phyloP scores from a whole-genome alignment of 64 coral and sea anemone genomes.

The Pachyseris speciosa region DNA sequence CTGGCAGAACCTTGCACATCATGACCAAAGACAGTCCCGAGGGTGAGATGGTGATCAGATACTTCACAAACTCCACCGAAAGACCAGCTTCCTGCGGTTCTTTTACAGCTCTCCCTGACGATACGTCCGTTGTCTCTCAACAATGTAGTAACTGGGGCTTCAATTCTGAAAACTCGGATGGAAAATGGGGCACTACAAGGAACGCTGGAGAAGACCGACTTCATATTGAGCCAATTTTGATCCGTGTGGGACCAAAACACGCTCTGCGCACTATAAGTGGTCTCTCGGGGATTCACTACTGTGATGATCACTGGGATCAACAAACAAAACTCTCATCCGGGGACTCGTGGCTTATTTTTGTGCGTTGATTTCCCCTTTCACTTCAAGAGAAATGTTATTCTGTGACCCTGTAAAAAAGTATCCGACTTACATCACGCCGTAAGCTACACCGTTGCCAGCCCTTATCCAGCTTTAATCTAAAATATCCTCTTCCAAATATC shows the following conservation, averaged over 20 bases:
- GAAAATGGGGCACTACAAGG: conserved; percentile 29
- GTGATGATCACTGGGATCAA: neutral
- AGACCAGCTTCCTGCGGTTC: conserved; percentile 34
- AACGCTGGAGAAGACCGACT: neutral
- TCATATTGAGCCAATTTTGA: conserved; percentile 11
- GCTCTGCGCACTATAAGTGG: neutral
- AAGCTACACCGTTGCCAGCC: too few species aligned
- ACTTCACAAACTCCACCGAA: neutral
- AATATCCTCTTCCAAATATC: too few species aligned
- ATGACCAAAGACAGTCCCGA: conserved; percentile 42
- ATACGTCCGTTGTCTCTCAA: conserved; percentile 41
- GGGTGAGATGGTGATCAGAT: conserved; percentile 49
- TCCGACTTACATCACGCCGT: too few species aligned
- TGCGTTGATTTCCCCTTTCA: neutral
- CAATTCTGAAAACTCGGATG: neutral
- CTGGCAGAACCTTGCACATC: conserved; percentile 67
- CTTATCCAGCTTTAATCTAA: too few species aligned
- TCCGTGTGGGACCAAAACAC: neutral
- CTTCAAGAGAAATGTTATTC: too few species aligned
- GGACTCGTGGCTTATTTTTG: neutral
- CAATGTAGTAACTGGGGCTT: conserved; percentile 45
- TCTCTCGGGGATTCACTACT: neutral
- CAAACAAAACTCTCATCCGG: neutral
- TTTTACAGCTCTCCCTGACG: conserved; percentile 25
- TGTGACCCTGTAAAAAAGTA: too few species aligned